Conservation (phyloP, 1,140 invertebrate species). For the Daktulosphaira vitifoliae region DNA sequence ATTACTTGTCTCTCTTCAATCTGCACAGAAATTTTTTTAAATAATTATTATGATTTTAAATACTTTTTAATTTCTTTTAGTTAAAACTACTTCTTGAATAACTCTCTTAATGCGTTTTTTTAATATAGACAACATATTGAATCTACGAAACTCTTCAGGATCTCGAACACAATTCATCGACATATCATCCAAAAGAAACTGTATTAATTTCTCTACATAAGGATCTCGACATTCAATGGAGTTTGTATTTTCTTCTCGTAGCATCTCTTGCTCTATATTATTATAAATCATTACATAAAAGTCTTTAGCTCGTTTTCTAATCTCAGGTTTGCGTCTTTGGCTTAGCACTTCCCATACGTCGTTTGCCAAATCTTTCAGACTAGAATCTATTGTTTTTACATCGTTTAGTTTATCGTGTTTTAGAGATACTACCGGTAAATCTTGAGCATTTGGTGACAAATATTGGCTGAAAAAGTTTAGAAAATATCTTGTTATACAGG, state of each 20-base stretch:
- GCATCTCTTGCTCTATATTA: background rate
- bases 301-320: background rate
- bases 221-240: background rate
- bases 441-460: background rate
- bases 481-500: background rate
- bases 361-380: background rate
- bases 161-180: background rate
- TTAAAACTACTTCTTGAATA: no score
- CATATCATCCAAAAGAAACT: background rate
- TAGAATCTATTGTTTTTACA: background rate
- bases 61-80: no score
- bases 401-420: background rate
- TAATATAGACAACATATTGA: background rate
- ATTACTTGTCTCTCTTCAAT: background rate
- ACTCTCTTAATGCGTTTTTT: background rate
- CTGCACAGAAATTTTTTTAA: background rate
- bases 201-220: background rate
- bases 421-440: background rate
- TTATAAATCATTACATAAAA: background rate
- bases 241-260: background rate
- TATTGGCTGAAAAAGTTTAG: background rate
- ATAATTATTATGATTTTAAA: no score
- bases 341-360: background rate
- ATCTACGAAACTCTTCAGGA: background rate
- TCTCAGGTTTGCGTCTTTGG: background rate